These are phyloP conservation scores for Atrichornis clamosus DNA, from an alignment of 2,113 vertebrate genomes.

Conservation along the genomic window DNA sequence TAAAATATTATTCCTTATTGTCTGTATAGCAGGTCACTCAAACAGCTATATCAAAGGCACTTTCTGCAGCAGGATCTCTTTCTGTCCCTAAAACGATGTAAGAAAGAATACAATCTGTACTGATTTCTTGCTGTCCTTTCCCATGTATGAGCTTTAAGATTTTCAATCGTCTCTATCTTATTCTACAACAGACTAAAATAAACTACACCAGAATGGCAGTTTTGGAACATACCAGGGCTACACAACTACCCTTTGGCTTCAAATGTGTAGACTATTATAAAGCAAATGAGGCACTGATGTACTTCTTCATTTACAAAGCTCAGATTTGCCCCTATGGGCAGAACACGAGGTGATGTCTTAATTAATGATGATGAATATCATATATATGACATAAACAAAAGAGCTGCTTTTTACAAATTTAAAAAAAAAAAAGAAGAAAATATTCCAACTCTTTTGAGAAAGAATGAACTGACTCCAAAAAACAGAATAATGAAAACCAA, in stretches of 20 bases:
- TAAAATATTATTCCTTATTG: slow-evolving; percentile 3
- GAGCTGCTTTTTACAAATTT: neutral
- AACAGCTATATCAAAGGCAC: neutral
- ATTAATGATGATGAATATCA: neutral
- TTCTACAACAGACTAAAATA: neutral
- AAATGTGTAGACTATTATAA: neutral
- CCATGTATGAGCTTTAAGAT: neutral
- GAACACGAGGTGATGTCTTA: slow-evolving; percentile 33
- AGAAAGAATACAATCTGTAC: neutral
- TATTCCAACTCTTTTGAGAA: neutral
- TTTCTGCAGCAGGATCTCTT: neutral
- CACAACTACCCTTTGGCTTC: neutral
- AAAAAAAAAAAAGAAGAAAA: neutral
- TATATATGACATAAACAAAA: neutral
- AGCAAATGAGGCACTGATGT: slow-evolving; percentile 15
- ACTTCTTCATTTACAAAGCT: slow-evolving; percentile 36
- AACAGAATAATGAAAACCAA: neutral
- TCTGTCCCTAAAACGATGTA: neutral
- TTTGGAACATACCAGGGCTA: neutral
- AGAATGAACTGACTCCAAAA: neutral
- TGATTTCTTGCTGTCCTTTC: neutral
- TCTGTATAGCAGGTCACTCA: neutral
- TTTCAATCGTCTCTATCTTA: neutral
- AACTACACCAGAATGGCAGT: neutral
- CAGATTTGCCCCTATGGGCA: neutral